A percentile compares a stretch with the other conserved stretches of the same genome.
These are phyloP conservation scores for Stenichneumon culpator DNA, from an alignment of 2,888 invertebrate species.

Conservation along the genomic window DNA sequence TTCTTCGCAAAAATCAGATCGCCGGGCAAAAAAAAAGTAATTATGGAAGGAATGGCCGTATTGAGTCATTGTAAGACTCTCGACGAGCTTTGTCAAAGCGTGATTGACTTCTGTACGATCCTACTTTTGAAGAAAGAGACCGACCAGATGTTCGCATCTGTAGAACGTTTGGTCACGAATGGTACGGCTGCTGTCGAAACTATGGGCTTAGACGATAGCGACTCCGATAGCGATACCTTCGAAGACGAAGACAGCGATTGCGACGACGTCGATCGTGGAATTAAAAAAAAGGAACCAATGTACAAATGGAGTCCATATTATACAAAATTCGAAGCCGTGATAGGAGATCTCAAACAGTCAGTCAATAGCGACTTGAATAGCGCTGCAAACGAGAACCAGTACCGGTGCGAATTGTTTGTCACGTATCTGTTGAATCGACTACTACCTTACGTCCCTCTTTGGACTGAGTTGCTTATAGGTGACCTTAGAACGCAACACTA, in stretches of 20 bases:
- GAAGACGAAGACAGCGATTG: background rate
- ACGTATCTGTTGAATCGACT: conserved; percentile 11
- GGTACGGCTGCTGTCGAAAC: background rate
- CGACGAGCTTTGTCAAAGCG: conserved; percentile 1
- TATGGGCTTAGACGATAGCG: background rate
- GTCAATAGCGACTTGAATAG: conserved; percentile 1
- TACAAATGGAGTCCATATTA: background rate
- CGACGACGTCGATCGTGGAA: background rate
- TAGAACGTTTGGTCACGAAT: background rate
- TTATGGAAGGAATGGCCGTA: conserved; percentile 48
- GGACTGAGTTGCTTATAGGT: background rate
- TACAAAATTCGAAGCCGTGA: background rate
- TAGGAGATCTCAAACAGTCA: background rate
- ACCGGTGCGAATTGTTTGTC: conserved; percentile 16
- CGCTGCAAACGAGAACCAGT: conserved; percentile 1
- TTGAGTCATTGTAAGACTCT: conserved; percentile 35
- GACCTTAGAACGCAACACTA: no score
- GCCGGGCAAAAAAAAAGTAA: conserved; percentile 22
- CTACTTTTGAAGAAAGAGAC: conserved; percentile 20
- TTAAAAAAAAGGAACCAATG: conserved; percentile 8
- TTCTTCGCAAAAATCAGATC: conserved; percentile 34
- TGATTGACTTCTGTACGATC: conserved; percentile 38
- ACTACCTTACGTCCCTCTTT: conserved; percentile 31
- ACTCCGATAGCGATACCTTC: background rate
- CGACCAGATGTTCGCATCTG: background rate